These are phyloP conservation scores for Pocillopora grandis DNA, from an alignment of 92 coral and sea anemone genomes.

Conservation along the genomic window DNA sequence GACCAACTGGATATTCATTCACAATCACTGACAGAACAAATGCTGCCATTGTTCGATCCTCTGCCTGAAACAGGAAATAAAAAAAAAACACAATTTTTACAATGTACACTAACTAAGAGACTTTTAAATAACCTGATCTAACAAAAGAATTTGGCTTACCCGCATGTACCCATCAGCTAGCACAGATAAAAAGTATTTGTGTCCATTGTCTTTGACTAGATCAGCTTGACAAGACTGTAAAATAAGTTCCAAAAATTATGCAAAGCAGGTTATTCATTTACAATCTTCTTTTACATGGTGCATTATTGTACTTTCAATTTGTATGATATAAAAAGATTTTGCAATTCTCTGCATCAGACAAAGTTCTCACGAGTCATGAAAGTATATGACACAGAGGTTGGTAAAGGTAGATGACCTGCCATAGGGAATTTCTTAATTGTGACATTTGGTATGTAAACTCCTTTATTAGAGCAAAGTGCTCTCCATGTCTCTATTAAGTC, in stretches of 20 bases:
- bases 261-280: no score
- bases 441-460: no score
- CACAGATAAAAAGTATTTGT: conserved; percentile 92
- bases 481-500: no score
- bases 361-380: background rate
- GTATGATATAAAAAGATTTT: no score
- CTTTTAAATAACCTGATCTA: background rate
- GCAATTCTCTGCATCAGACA: no score
- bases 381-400: background rate
- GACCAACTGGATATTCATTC: conserved; percentile 82
- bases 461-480: no score
- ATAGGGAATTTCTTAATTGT: no score
- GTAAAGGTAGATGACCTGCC: no score
- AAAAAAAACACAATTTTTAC: background rate
- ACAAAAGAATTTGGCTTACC: conserved; percentile 48
- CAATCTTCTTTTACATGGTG: no score
- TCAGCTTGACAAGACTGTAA: conserved; percentile 96
- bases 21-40: conserved; percentile 91
- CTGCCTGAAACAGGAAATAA: conserved; percentile 65
- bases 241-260: background rate
- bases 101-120: no score
- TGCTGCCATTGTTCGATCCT: conserved; percentile 99
- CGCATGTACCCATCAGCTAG: conserved; percentile 95
- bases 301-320: no score
- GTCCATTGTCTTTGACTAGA: conserved; percentile 97